Evolutionary conservation across 2,797 vertebrate genomes (phyloP).

Genomic region (Brachyrhaphis roseni): DNA sequence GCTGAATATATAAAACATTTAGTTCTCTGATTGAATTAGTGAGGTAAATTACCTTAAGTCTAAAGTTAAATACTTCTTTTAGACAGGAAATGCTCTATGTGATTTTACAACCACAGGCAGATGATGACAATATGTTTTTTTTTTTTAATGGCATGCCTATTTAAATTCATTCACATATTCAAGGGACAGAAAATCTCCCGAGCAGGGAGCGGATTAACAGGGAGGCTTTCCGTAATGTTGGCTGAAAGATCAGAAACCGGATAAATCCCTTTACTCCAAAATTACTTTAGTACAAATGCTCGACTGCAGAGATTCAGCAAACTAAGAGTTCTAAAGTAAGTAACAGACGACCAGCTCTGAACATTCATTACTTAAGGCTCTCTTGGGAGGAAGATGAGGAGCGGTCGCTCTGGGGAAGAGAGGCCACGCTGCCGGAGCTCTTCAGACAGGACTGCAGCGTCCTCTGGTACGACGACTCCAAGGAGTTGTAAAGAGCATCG

Average conservation of each 20-base stretch:
- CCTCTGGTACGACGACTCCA: constrained; percentile 93
- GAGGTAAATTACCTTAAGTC: not conserved
- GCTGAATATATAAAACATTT: not conserved
- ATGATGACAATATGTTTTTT: not conserved
- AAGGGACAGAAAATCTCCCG: not conserved
- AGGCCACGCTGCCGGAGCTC: constrained; percentile 93
- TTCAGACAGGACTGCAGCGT: constrained; percentile 91
- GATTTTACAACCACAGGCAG: not conserved
- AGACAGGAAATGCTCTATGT: not conserved
- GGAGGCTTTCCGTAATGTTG: not conserved
- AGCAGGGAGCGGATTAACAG: not conserved
- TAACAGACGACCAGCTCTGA: not conserved
- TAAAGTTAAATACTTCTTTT: not conserved
- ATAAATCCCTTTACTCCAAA: not conserved
- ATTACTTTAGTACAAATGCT: not conserved
- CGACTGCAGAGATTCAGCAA: not conserved
- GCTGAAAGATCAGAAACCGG: not conserved
- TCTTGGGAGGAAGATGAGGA: constrained; percentile 98
- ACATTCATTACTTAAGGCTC: constrained; percentile 91
- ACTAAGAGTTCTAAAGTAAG: constrained; percentile 1
- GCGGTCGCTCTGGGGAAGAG: constrained; percentile 95
- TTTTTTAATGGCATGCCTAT: not conserved
- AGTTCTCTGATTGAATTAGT: not conserved
- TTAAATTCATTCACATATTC: not conserved
- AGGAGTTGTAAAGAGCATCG: constrained; percentile 91